These are phyloP conservation scores for Lepilemur ruficaudatus DNA, from an alignment of 2,797 vertebrate genomes.

Conservation along the genomic window DNA sequence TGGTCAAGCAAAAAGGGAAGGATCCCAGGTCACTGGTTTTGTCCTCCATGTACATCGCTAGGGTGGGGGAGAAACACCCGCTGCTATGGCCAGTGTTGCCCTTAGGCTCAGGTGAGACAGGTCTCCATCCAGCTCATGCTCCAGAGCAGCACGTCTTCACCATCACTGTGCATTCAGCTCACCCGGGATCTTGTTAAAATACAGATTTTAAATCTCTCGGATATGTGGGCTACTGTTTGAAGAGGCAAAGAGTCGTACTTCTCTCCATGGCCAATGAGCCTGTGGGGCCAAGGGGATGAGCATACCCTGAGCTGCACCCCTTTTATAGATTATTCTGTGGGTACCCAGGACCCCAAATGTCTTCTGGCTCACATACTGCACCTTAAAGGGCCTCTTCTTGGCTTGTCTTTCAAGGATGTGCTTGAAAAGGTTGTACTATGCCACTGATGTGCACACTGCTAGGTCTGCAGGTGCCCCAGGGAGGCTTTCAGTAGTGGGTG, in stretches of 20 bases:
- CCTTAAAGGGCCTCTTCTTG: not conserved
- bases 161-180: not conserved
- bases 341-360: not conserved
- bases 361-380: not conserved
- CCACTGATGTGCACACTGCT: not conserved
- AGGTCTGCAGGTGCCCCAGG: not conserved
- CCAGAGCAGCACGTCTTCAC: not conserved
- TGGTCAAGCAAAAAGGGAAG: not conserved
- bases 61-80: not conserved
- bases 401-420: not conserved
- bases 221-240: not conserved
- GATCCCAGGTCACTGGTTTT: not conserved
- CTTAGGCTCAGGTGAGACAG: not conserved
- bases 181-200: not conserved
- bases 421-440: not conserved
- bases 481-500: not conserved
- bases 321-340: not conserved
- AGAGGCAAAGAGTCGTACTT: not conserved
- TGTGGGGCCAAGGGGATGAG: not conserved
- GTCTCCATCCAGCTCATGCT: not conserved
- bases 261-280: not conserved
- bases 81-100: not conserved
- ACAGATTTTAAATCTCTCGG: not conserved
- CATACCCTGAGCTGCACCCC: not conserved
- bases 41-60: not conserved